Conservation (phyloP, 2,113 vertebrate genomes). For the Ginglymostoma cirratum region DNA sequence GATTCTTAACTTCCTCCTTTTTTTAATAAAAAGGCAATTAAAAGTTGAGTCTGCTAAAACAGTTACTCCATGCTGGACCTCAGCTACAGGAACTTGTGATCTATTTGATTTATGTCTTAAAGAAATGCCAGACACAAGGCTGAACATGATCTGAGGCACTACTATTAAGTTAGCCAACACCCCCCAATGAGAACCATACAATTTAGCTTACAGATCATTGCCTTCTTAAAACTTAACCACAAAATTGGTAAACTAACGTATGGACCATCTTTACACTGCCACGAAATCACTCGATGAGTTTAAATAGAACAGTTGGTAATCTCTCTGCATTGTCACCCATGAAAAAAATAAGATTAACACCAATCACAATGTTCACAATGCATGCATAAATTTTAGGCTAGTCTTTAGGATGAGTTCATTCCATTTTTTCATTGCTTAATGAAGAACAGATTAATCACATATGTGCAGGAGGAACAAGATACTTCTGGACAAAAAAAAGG, state of each 20-base stretch:
- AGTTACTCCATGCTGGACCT: not conserved
- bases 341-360: not conserved
- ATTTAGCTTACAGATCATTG: not conserved
- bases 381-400: not conserved
- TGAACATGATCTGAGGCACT: not conserved
- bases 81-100: not conserved
- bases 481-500: not conserved
- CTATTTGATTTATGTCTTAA: not conserved
- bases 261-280: not conserved
- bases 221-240: not conserved
- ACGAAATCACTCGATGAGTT: not conserved
- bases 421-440: not conserved
- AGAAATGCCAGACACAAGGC: not conserved
- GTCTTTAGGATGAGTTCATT: not conserved
- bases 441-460: slow-evolving; percentile 29
- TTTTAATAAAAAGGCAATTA: not conserved
- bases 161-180: not conserved
- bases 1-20: not conserved
- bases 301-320: not conserved
- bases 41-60: not conserved
- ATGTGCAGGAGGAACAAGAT: slow-evolving; percentile 32
- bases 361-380: not conserved
- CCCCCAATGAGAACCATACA: not conserved
- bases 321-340: not conserved
- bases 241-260: not conserved